Evolutionary conservation across 2,113 vertebrate genomes (phyloP).

Genomic region (Lamprotornis superbus): DNA sequence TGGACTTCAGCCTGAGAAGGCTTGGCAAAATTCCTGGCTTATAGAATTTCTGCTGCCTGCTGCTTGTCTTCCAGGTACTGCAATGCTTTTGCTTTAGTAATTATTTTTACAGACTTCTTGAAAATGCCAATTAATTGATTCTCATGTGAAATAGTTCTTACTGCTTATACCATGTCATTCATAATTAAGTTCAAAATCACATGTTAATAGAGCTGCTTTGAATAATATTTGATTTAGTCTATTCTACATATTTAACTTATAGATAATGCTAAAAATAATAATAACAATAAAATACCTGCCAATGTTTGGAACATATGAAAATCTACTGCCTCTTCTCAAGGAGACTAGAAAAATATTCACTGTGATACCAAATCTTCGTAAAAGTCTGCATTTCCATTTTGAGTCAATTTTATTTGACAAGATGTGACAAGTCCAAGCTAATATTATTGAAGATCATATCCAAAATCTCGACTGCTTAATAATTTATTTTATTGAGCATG

Average conservation of each 20-base stretch:
- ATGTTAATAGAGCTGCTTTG: background rate
- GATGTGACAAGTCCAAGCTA: background rate
- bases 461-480: background rate
- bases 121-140: conserved; percentile 40
- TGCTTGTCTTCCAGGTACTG: conserved; percentile 17
- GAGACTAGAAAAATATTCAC: background rate
- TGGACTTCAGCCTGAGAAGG: conserved; percentile 18
- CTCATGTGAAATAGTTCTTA: background rate
- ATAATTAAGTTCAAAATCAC: conserved; percentile 37
- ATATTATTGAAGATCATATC: background rate
- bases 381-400: background rate
- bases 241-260: background rate
- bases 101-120: conserved; percentile 36
- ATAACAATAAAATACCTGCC: background rate
- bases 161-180: background rate
- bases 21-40: conserved; percentile 54
- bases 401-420: background rate
- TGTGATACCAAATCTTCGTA: background rate
- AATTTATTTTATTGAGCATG: background rate
- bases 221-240: background rate
- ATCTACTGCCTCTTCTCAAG: background rate
- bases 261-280: background rate
- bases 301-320: background rate
- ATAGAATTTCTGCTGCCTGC: conserved; percentile 32
- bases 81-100: conserved; percentile 4